Evolutionary conservation across 2,888 invertebrate genomes (phyloP).

Genomic region (Autographa gamma): DNA sequence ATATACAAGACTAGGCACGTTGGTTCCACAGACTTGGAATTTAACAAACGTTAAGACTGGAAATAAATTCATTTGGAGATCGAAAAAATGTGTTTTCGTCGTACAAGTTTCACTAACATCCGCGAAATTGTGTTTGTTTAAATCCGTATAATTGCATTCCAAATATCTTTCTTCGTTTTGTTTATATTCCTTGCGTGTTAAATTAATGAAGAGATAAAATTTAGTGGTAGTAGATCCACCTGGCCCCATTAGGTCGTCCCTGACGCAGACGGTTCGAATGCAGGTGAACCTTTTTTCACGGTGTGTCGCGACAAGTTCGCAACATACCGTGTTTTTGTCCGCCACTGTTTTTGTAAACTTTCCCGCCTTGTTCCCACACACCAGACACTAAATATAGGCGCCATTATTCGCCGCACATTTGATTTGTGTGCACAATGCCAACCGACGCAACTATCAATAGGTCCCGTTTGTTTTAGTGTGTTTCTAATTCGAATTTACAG

Average conservation of each 20-base stretch:
- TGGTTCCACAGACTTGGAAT: neutral
- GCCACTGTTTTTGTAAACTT: slow-evolving; percentile 82
- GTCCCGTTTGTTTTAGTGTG: slow-evolving; percentile 53
- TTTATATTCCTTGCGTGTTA: slow-evolving; percentile 35
- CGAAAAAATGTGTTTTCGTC: slow-evolving; percentile 16
- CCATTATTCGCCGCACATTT: slow-evolving; percentile 67
- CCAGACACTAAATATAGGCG: slow-evolving; percentile 69
- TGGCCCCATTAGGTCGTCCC: slow-evolving; percentile 61
- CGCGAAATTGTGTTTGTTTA: slow-evolving; percentile 23
- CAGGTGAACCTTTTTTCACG: slow-evolving; percentile 68
- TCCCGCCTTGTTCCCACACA: slow-evolving; percentile 75
- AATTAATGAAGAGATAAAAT: slow-evolving; percentile 40
- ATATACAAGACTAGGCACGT: neutral
- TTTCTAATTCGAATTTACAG: slow-evolving; percentile 49
- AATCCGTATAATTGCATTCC: slow-evolving; percentile 29
- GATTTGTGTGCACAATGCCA: slow-evolving; percentile 66
- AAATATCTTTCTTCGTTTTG: slow-evolving; percentile 24
- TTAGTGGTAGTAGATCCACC: slow-evolving; percentile 54
- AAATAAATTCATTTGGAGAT: slow-evolving; percentile 9
- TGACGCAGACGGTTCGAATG: slow-evolving; percentile 68
- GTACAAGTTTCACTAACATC: slow-evolving; percentile 32
- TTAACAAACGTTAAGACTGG: neutral
- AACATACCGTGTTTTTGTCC: slow-evolving; percentile 44
- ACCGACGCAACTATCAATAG: slow-evolving; percentile 38
- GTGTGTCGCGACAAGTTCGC: slow-evolving; percentile 66